These are phyloP conservation scores for Himalopsyche phryganea DNA, from an alignment of 1,140 invertebrate species.

Conservation along the genomic window DNA sequence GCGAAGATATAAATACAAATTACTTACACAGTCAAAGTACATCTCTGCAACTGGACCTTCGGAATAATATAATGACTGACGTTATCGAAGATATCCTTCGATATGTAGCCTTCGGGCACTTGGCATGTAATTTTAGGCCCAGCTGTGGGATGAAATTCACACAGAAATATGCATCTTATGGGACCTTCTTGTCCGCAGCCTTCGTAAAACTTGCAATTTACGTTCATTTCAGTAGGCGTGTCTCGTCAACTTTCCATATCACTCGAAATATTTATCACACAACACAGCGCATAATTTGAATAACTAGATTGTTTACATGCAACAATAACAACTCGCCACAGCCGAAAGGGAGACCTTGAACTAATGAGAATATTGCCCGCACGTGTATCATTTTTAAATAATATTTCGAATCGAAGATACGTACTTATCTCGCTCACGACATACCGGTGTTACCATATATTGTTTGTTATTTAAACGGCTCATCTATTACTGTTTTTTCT, in stretches of 20 bases:
- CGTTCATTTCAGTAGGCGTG: slow-evolving; percentile 20
- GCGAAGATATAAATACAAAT: slow-evolving; percentile 1
- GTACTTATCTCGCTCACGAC: too few species aligned
- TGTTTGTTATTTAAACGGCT: too few species aligned
- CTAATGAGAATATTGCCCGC: slow-evolving; percentile 1
- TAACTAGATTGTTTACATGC: slow-evolving; percentile 1
- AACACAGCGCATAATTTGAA: slow-evolving; percentile 2
- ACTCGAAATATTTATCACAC: too few species aligned
- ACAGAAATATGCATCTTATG: slow-evolving; percentile 76
- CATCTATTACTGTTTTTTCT: too few species aligned
- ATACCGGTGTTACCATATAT: too few species aligned
- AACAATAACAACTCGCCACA: not conserved
- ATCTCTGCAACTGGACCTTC: slow-evolving; percentile 83
- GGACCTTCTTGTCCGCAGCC: slow-evolving; percentile 59
- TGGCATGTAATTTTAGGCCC: slow-evolving; percentile 81
- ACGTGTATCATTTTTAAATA: slow-evolving; percentile 1
- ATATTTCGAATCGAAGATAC: not conserved
- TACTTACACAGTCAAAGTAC: slow-evolving; percentile 83
- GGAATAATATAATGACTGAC: slow-evolving; percentile 91
- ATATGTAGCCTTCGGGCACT: slow-evolving; percentile 79
- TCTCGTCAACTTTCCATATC: slow-evolving; percentile 10
- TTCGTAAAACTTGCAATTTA: slow-evolving; percentile 21
- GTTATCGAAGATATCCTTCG: slow-evolving; percentile 87
- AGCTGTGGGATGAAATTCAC: slow-evolving; percentile 79
- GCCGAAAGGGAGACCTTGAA: slow-evolving; percentile 1